phyloP scores from a whole-genome alignment of 2,888 invertebrate species.

The Drosophila tripunctata region DNA sequence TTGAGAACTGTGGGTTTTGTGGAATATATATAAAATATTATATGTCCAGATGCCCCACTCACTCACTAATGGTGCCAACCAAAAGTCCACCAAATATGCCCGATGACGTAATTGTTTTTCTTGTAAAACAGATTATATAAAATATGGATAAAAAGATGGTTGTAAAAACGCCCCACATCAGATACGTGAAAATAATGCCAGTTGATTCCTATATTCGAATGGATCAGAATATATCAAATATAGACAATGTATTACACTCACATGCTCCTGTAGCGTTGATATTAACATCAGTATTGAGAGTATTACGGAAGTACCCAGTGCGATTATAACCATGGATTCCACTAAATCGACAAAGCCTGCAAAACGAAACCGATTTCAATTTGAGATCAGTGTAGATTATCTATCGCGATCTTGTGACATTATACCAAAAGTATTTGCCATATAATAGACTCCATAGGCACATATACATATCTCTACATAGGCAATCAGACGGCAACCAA shows the following conservation, averaged over 20 bases:
- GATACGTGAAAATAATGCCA: slow-evolving; percentile 41
- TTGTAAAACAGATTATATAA: neutral
- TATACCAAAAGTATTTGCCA: neutral
- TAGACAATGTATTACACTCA: neutral
- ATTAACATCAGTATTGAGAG: slow-evolving; percentile 31
- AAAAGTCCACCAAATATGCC: slow-evolving; percentile 3
- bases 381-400: neutral
- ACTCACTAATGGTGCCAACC: slow-evolving; percentile 36
- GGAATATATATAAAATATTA: neutral
- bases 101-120: accelerated
- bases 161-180: slow-evolving; percentile 43
- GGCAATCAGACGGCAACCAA: slow-evolving; percentile 37
- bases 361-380: too few species aligned
- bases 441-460: slow-evolving; percentile 14
- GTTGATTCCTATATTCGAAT: slow-evolving; percentile 47
- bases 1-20: slow-evolving; percentile 32
- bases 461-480: slow-evolving; percentile 21
- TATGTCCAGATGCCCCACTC: neutral
- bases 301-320: slow-evolving; percentile 26
- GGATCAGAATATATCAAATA: neutral
- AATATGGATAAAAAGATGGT: slow-evolving; percentile 21
- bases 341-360: slow-evolving; percentile 31
- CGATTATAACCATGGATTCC: slow-evolving; percentile 33
- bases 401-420: neutral
- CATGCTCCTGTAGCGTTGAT: slow-evolving; percentile 45